Percentiles rank a stretch among this genome's conserved stretches.
These are phyloP conservation scores for Drosophila histrio DNA, from an alignment of 2,888 invertebrate genomes.

Conservation along the genomic window DNA sequence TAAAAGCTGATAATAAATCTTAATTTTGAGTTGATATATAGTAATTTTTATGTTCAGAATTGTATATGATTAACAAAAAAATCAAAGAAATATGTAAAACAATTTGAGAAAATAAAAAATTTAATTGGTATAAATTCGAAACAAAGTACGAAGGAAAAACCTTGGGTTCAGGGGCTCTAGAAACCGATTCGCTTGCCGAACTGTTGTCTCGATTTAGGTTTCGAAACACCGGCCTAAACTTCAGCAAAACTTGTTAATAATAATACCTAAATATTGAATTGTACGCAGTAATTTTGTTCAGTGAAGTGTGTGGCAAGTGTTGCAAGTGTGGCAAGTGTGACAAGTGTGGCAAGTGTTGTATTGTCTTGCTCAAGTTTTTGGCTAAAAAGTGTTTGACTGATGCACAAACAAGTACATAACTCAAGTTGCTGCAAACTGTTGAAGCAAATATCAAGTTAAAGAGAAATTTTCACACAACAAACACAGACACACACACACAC, in stretches of 20 bases:
- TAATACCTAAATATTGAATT: background rate
- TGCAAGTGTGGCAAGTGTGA: conserved; percentile 1
- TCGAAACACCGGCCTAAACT: too few relatives aligned
- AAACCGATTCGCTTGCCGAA: too few relatives aligned
- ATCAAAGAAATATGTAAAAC: too few relatives aligned
- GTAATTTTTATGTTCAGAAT: too few relatives aligned
- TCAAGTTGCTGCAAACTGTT: conserved; percentile 41
- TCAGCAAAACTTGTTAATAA: too few relatives aligned
- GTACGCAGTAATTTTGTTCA: background rate
- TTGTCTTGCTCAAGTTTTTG: conserved; percentile 15
- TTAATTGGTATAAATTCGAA: background rate
- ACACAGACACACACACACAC: background rate
- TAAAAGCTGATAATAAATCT: too few relatives aligned
- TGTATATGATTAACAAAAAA: too few relatives aligned
- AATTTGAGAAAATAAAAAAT: background rate
- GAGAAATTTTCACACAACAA: conserved; percentile 47
- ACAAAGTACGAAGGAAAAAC: too few relatives aligned
- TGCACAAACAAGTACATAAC: conserved; percentile 54
- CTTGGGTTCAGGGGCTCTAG: too few relatives aligned
- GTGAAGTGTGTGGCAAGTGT: background rate
- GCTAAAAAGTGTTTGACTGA: conserved; percentile 47
- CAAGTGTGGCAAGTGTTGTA: background rate
- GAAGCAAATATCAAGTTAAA: conserved; percentile 57
- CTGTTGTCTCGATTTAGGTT: too few relatives aligned
- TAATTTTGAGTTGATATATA: too few relatives aligned